Base-by-base conservation (phyloP, 2,888 invertebrate species). In the Idaea dimidiata region DNA sequence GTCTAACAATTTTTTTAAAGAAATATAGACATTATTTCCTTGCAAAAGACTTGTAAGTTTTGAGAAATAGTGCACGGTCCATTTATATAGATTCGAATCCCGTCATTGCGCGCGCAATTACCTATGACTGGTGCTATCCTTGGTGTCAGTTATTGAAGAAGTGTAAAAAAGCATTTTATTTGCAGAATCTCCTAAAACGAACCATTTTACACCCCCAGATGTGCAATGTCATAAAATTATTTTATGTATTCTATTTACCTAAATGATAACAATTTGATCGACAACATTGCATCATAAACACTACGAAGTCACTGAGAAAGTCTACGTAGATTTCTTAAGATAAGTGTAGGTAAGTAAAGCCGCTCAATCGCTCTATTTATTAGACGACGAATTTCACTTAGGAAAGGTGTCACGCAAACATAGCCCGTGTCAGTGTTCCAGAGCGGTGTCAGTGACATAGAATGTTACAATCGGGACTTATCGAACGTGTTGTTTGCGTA, bases 401-500 rank as follows among this genome's bases (percentile, higher is more conserved):
- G 57, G 32, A 65, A 70, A 70, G 61, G 65, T 66, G 69, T 65
- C 67, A 66, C 60, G 68, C 64, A 67, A 66, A 68, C 68, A 70
- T 59, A 63, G 53, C 32, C 54, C 57, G 14, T 63, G 63, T 55
- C 54, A 67, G 63, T 61, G 62, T 62, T 64, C 65, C 62, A 63
- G 65, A 53, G 74, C 76, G 80, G 79, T 82, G 88, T 86, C 86
- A 84, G 81, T 87, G 87, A 87, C 87, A 85, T 82, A 84, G 81
- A 80, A 79, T 88, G 87, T 88, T 79, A 87, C 84, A 87, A 88
- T 89, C 87, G 83, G 81, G 82, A 88, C 80, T 91, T 91, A 91
- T 91, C 91, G 87, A 84, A 86, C 84, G 81, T 82, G 88, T 84
- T 89, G 91, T 91, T 90, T 91, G 90, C 87, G 84, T 84, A 84